Evolutionary conservation across 92 coral and sea anemone species (phyloP), one percentile per base, ranked within the genome.

Genomic region (Parazoanthus atlanticus): DNA sequence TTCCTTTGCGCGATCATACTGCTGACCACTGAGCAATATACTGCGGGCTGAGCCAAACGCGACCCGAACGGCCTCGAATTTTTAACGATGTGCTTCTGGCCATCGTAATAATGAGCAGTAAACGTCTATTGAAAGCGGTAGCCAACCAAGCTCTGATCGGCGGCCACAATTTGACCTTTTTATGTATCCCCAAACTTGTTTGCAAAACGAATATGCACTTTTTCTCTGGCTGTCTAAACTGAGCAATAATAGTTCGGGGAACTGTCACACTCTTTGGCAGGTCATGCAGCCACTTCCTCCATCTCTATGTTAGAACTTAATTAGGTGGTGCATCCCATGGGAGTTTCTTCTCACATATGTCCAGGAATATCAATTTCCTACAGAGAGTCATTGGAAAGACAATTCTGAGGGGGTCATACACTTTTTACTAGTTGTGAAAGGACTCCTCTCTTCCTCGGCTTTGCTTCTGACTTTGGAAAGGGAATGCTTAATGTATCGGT

Each of bases 341-440:
- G 19, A 73, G 30, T 49, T 75, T 85, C 70, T 28, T 73, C 78
- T 77, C 46, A 19, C 88, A 85, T 40, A 86, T 58, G 67, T 78
- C 79, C 15, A 67, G 25, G 79, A 79, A 88, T 33, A 78, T 67
- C 70, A 86, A 88, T 66, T 88, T 88, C 25, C 79, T 79, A 65
- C 86, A 46, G 66, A 88, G 70, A 28, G 52, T 64, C 90, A 76
- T 78, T 49, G 90, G 78, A 65, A 85, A 88, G 9, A 88, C 85
- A 13, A 78, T 52, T 38, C 78, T 86, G 33, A 88, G 67, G 15
- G 86, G 80, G 34, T 88, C 90, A 36, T 88, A 66, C 17, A 79
- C 31, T n/a, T 32, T 79, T 64, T 21, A 86, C 79, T 30, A 67
- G 25, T 28, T 88, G 85, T 3, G 90, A 79, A 11, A 79, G 26